Base-by-base conservation (phyloP, 2,797 vertebrate species). In the Manis javanica region DNA sequence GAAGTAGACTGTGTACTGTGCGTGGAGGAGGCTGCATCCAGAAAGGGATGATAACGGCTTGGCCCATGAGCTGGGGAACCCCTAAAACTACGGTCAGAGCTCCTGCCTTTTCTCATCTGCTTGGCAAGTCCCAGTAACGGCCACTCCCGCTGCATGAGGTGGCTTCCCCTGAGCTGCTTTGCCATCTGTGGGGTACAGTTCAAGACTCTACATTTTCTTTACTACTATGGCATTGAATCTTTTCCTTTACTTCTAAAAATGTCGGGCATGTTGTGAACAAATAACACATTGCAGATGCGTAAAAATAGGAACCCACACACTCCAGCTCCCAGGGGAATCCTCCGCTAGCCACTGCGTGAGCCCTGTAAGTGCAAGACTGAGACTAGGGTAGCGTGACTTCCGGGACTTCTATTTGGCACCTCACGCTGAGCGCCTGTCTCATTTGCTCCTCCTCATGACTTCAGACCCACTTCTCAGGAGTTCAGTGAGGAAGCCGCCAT, bases 321-420 rank as follows among this genome's bases (percentile, higher is more conserved):
- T 21, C 71, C 23, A 18, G 34, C 57, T 79, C 72, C 51, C 55
- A 24, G n/a, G 2, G n/a, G 69, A 39, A 23, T 9, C 37, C 19
- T 29, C 64, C 16, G 0, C 13, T 4, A 3, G 11, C 68, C 51
- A 11, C 7, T 11, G 18, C 2, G 5, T 4, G 37, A 12, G 23
- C 23, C 51, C 49, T 13, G 66, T 63, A 37, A n/a, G 29, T 4
- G 42, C 29, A 57, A 78, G 81, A 69, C 4, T 12, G 53, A 87
- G 63, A 66, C 5, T 15, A 59, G 63, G 53, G 16, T 21, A 23
- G 21, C 3, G 1, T 21, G 21, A 23, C 3, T 34, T 31, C 26
- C 11, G 39, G 39, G 11, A 53, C 57, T 5, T 51, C 21, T 12
- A 55, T 42, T 64, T 34, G 55, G 61, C 46, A 16, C 29, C 42